Base-by-base conservation (phyloP, 2,888 invertebrate genomes). In the Yponomeuta malinellus region DNA sequence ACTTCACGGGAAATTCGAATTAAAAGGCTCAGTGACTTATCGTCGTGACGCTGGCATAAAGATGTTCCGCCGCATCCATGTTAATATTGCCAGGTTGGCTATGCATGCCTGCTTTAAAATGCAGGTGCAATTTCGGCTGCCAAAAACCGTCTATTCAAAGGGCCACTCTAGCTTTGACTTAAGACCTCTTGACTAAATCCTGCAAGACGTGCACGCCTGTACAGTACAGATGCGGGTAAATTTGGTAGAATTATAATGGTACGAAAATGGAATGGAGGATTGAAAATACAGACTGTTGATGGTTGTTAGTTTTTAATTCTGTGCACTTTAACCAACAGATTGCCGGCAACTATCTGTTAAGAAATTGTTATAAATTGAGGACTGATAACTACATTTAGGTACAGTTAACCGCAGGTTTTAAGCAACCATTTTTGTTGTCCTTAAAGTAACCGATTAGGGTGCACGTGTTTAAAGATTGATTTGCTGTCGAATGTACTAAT, bases 1-100 rank as follows among this genome's bases (percentile, higher is more conserved):
- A 79, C 77, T 78, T 78, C 78, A 79, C 81, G 85, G 84, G 84
- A 85, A 85, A 83, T 83, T 84, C 84, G 79, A 48, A 66, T 71
- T 70, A 66, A 59, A 59, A 59, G 15, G 52, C 15, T 59, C 15
- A 59, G 15, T 59, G 52, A 59, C 52, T 59, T 59, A 59, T 5
- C 15, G 15, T 12, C 3, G 8, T 59, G 4, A 12, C 15, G 15
- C 8, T 4, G 52, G 12, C 15, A 15, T 15, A 12, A 59, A 59
- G 1, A 15, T 59, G 52, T 59, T 15, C 2, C 12, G 52, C 52
- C 12, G 12, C 52, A 59, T 59, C 52, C 15, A 4, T 59, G 52
- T 8, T 52, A 52, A 52, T 48, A 71, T 70, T 63, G 73, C 76
- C 74, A 78, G 76, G 75, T 76, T 73, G 75, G 77, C 78, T 72